These are phyloP conservation scores for Myrmecophaga tridactyla DNA, from an alignment of 2,113 vertebrate species.

Conservation along the genomic window DNA sequence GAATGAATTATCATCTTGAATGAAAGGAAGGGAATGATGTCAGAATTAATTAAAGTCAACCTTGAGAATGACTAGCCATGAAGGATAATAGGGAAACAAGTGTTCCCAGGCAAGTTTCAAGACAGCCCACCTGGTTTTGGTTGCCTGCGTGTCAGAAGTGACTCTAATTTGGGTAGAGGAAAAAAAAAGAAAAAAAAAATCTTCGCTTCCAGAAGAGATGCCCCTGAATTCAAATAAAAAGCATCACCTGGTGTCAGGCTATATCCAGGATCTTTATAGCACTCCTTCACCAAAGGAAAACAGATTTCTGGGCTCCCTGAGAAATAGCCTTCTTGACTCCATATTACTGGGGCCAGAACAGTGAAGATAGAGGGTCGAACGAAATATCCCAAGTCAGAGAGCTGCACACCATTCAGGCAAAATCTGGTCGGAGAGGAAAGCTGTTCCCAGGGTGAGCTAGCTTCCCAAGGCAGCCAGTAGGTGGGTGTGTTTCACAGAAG, in stretches of 20 bases:
- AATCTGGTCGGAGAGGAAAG: conserved; percentile 62
- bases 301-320: neutral
- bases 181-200: neutral
- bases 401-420: conserved; percentile 31
- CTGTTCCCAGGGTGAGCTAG: conserved; percentile 63
- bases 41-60: conserved; percentile 46
- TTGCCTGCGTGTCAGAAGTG: neutral
- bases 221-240: neutral
- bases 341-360: neutral
- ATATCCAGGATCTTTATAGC: neutral
- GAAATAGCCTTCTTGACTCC: conserved; percentile 17
- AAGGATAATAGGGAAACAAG: conserved; percentile 4
- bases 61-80: conserved; percentile 34
- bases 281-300: neutral
- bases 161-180: neutral
- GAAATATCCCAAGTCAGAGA: conserved; percentile 47
- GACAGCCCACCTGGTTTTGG: neutral
- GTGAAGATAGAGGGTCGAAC: neutral
- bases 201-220: neutral
- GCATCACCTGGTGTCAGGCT: neutral
- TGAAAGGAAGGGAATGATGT: conserved; percentile 25
- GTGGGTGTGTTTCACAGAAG: conserved; percentile 80
- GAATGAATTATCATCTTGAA: conserved; percentile 1
- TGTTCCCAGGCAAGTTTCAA: neutral
- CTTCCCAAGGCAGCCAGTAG: conserved; percentile 77